Evolutionary conservation across 2,888 invertebrate species (phyloP).

Genomic region (Cepaea hortensis): DNA sequence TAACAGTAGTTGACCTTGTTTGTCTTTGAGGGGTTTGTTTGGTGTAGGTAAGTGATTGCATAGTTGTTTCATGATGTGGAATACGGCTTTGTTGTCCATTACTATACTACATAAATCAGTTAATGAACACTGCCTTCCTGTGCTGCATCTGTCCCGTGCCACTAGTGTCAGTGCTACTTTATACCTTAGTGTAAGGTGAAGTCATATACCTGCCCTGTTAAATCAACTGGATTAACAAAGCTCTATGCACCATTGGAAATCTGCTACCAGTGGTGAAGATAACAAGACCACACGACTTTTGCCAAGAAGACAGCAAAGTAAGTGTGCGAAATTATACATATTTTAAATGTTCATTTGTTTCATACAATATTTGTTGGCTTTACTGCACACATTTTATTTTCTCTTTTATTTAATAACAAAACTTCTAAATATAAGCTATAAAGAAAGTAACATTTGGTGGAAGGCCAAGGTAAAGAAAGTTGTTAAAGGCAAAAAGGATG

Average conservation of each 20-base stretch:
- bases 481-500: too few species aligned
- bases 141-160: too few species aligned
- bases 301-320: neutral
- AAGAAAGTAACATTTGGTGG: neutral
- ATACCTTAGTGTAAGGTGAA: neutral
- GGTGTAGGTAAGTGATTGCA: too few species aligned
- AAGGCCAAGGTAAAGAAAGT: too few species aligned
- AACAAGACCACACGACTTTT: neutral
- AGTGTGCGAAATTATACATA: neutral
- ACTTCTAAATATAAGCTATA: neutral
- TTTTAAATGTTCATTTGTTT: neutral
- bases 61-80: too few species aligned
- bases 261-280: neutral
- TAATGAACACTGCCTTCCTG: too few species aligned
- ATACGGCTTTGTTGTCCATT: too few species aligned
- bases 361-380: neutral
- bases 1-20: too few species aligned
- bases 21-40: too few species aligned
- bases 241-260: neutral
- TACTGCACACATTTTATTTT: neutral
- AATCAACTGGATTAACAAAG: neutral
- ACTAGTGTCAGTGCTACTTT: too few species aligned
- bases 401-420: neutral
- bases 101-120: too few species aligned
- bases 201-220: neutral